Base-by-base conservation (phyloP, 2,888 invertebrate species). In the Bedellia somnulentella region DNA sequence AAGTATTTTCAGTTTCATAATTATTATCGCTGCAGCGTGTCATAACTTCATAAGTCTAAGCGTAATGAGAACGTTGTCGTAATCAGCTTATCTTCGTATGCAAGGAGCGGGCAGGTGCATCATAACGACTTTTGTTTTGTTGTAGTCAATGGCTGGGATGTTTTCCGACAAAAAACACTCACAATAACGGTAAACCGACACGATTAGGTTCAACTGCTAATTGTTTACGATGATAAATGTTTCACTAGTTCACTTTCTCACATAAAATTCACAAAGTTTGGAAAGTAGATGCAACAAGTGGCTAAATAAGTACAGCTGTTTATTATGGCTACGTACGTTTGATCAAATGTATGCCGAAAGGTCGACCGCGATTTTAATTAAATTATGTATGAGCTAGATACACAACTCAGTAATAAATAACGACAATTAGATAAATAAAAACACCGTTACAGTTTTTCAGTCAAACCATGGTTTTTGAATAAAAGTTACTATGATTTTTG, bases 261-360 rank as follows among this genome's bases (percentile, higher is more conserved):
- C 48, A 57, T 57, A 54, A 58, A 59, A 45, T 46, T 47, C 30
- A 32, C 29, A 29, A 45, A 52, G 38, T 63, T 60, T 60, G 57
- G 61, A 73, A 73, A 70, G 64, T 68, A 47, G 57, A 50, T 60
- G 66, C 47, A 48, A 45, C 40, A 37, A 39, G 52, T 47, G 48
- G 42, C 42, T 41, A 22, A 24, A 16, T 29, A 48, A 38, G 39
- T 49, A 52, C 50, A 60, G 57, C 56, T 58, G 58, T 59, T 57
- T n/a, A n/a, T n/a, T n/a, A n/a, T n/a, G n/a, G n/a, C n/a, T n/a
- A n/a, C n/a, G n/a, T n/a, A n/a, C n/a, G n/a, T n/a, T n/a, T n/a
- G n/a, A n/a, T n/a, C n/a, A n/a, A n/a, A n/a, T n/a, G n/a, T n/a
- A n/a, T n/a, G n/a, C n/a, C n/a, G n/a, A n/a, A n/a, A n/a, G n/a